These are phyloP conservation scores for Hemiprocne comata DNA, from an alignment of 2,113 vertebrate genomes.

Conservation along the genomic window DNA sequence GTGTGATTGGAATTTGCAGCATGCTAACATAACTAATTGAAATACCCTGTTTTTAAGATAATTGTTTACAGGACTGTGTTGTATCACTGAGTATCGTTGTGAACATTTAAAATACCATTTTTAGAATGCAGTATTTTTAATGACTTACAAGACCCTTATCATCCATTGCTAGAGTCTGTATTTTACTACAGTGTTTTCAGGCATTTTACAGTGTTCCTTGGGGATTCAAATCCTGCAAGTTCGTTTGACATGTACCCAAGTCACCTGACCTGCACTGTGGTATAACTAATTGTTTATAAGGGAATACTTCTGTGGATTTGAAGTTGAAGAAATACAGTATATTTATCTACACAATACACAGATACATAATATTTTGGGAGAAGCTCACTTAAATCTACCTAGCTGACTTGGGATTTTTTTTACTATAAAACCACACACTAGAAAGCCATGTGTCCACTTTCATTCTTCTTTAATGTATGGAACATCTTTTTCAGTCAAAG, in stretches of 20 bases:
- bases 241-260: background rate
- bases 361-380: background rate
- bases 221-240: background rate
- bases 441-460: slow-evolving; percentile 1
- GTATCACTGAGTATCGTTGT: background rate
- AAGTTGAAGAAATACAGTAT: background rate
- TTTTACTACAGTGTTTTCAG: background rate
- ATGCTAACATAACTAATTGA: background rate
- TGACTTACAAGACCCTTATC: background rate
- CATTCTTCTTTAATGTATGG: slow-evolving; percentile 1
- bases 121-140: background rate
- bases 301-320: background rate
- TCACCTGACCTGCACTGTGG: background rate
- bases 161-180: background rate
- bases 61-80: background rate
- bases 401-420: background rate
- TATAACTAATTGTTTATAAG: background rate
- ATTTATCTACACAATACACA: background rate
- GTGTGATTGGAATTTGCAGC: background rate
- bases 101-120: background rate
- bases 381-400: background rate
- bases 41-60: background rate
- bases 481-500: background rate
- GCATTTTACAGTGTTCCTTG: background rate
- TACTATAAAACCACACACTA: background rate